A percentile compares a stretch with the other conserved stretches of the same genome.
These are phyloP conservation scores for Paracanthobrama guichenoti DNA, from an alignment of 2,113 vertebrate species.

Conservation along the genomic window DNA sequence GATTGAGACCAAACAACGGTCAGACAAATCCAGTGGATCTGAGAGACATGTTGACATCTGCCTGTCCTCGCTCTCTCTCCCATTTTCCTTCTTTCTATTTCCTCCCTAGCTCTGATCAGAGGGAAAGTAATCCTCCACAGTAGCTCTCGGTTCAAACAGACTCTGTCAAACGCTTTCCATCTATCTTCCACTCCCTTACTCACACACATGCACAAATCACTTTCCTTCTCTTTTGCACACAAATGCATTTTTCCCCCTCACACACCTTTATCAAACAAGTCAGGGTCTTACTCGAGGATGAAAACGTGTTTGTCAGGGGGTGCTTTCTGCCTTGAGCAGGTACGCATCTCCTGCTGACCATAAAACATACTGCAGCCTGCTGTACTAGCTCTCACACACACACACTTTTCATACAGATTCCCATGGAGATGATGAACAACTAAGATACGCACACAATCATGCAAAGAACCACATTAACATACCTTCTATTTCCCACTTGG, in stretches of 20 bases:
- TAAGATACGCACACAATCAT: conserved; percentile 1
- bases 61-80: conserved; percentile 50
- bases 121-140: conserved; percentile 62
- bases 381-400: conserved; percentile 34
- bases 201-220: conserved; percentile 17
- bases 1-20: conserved; percentile 60
- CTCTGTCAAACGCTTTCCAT: conserved; percentile 14
- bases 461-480: neutral
- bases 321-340: neutral
- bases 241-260: neutral
- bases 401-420: conserved; percentile 13
- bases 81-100: conserved; percentile 36
- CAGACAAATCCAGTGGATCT: conserved; percentile 65
- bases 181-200: conserved; percentile 24
- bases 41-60: conserved; percentile 70
- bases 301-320: conserved; percentile 19
- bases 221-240: neutral
- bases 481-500: neutral
- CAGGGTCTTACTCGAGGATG: conserved; percentile 7
- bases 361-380: neutral
- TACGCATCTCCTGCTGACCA: neutral
- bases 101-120: conserved; percentile 61
- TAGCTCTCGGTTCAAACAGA: conserved; percentile 56
- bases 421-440: conserved; percentile 31
- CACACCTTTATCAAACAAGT: conserved; percentile 30